Evolutionary conservation across 2,797 vertebrate genomes (phyloP), one percentile per base, ranked within the genome.

Genomic region (Lerista edwardsae): DNA sequence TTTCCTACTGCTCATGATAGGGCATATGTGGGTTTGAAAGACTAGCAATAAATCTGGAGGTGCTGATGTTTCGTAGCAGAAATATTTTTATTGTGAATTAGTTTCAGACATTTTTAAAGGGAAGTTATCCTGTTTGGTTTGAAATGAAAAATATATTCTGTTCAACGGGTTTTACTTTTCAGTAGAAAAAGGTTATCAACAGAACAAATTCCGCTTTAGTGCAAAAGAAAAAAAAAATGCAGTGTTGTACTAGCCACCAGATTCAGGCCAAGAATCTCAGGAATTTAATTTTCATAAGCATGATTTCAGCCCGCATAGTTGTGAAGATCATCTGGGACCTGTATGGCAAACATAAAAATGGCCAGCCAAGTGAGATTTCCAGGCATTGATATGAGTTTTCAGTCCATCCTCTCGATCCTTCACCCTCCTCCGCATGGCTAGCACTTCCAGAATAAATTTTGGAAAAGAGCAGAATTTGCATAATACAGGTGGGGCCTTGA

Each of bases 1-100:
- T 81, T 75, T 80, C 51, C 72, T 81, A n/a, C 57, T 61, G 47
- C 65, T 39, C 41, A 29, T 80, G 47, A 75, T 44, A 47, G 25
- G 17, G 34, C 31, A 19, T 64, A 82, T 65, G 41, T 57, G 23
- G 34, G 21, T 27, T 41, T 84, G 44, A 72, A 47, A 80, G 72
- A 29, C 29, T 44, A 39, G 72, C 23, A 68, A 44, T 75, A 75
- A 85, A 80, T 75, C 62, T 47, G 72, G 59, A 21, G 36, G 57
- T 75, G 15, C 55, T 61, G 55, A 44, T 59, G 34, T 44, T 44
- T 6, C 36, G 34, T 61, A 61, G 83, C 25, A 76, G 25, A 61
- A 47, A 31, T 8, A 25, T 27, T 55, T 62, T 25, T 14, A 11
- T 1, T 3, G 62, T 79, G 6, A 74, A 41, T 41, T 86, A n/a